Conservation (phyloP, 2,888 invertebrate genomes). For the Prosopocoilus inquinatus region DNA sequence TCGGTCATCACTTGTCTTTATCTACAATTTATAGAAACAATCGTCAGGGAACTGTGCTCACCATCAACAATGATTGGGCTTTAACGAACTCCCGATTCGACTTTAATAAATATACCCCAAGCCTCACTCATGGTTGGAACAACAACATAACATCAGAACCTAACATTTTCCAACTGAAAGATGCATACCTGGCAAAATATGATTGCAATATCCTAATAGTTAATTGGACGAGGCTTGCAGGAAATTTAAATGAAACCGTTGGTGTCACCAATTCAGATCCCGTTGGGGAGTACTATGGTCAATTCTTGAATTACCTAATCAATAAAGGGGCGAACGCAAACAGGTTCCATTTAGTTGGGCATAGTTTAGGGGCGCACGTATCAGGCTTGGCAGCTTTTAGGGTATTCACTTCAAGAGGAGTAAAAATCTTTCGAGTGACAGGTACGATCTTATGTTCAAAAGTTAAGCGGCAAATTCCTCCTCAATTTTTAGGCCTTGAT, state of each 20-base stretch:
- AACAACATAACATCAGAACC: slow-evolving; percentile 41
- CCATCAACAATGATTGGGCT: too few relatives aligned
- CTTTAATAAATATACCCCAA: slow-evolving; percentile 43
- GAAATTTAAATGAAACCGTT: slow-evolving; percentile 37
- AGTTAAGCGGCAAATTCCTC: background rate
- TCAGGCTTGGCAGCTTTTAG: slow-evolving; percentile 46
- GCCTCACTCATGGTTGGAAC: slow-evolving; percentile 58
- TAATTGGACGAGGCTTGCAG: slow-evolving; percentile 38
- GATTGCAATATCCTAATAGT: slow-evolving; percentile 54
- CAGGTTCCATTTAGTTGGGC: slow-evolving; percentile 58
- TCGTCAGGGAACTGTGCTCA: too few relatives aligned
- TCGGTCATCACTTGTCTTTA: background rate
- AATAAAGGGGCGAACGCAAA: slow-evolving; percentile 41
- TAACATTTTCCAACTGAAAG: slow-evolving; percentile 36
- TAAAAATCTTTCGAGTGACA: slow-evolving; percentile 58
- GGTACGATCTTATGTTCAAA: slow-evolving; percentile 45
- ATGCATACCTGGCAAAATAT: slow-evolving; percentile 47
- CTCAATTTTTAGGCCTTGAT: slow-evolving; percentile 7
- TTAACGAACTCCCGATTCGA: slow-evolving; percentile 11
- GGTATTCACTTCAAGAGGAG: slow-evolving; percentile 42
- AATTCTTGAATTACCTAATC: slow-evolving; percentile 49
- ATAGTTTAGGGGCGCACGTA: slow-evolving; percentile 60
- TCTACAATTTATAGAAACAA: too few relatives aligned
- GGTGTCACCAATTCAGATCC: slow-evolving; percentile 47
- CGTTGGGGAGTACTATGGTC: slow-evolving; percentile 53